Conservation (phyloP, 2,113 vertebrate species). For the Leptobrachium leishanense region DNA sequence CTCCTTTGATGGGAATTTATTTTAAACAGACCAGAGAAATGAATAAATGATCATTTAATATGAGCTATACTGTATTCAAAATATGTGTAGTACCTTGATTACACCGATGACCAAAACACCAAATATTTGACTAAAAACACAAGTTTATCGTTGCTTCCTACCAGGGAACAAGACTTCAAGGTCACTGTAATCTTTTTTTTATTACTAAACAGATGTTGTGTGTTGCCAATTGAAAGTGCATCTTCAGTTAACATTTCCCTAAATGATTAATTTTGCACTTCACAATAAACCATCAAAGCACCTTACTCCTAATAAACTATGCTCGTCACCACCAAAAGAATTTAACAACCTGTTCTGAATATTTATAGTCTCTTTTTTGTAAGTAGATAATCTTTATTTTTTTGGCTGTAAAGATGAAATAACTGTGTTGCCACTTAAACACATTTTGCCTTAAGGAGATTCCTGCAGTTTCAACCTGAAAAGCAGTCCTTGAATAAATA, state of each 20-base stretch:
- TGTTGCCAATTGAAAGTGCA: neutral
- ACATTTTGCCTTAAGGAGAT: constrained; percentile 74
- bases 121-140: neutral
- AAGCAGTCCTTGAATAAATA: constrained; percentile 74
- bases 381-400: constrained; percentile 60
- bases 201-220: constrained; percentile 7
- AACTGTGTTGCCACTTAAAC: constrained; percentile 61
- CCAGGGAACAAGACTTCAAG: constrained; percentile 26
- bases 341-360: constrained; percentile 43
- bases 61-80: too few species aligned
- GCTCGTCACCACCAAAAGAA: constrained; percentile 12
- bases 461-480: constrained; percentile 73
- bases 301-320: constrained; percentile 37
- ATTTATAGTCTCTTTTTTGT: constrained; percentile 54
- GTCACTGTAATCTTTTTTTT: neutral
- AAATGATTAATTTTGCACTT: constrained; percentile 30
- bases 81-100: too few species aligned
- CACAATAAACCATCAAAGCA: constrained; percentile 33
- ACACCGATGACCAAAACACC: neutral
- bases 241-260: constrained; percentile 28
- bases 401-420: constrained; percentile 59
- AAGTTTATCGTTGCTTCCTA: neutral
- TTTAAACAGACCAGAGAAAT: too few species aligned
- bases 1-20: too few species aligned
- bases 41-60: too few species aligned